Evolutionary conservation across 2,113 vertebrate species (phyloP).

Genomic region (Perccottus glenii): DNA sequence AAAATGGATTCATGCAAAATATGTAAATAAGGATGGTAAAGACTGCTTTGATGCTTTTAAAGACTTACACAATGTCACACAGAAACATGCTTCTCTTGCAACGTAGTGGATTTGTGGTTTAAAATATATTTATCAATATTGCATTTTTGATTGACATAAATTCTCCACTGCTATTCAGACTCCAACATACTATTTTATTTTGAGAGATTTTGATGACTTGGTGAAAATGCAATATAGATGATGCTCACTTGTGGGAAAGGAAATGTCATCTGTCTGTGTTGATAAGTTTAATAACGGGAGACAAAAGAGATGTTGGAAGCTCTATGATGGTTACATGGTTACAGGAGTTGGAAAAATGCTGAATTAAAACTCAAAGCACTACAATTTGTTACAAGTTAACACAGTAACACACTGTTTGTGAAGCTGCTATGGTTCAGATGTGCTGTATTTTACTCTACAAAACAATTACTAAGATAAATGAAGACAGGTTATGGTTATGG

Average conservation of each 20-base stretch:
- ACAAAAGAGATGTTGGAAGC: constrained; percentile 1
- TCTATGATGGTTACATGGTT: constrained; percentile 2
- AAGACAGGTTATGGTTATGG: too few relatives aligned
- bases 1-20: too few relatives aligned
- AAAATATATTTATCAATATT: background rate
- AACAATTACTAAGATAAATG: too few relatives aligned
- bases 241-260: background rate
- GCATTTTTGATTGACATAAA: constrained; percentile 8
- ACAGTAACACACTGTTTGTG: too few relatives aligned
- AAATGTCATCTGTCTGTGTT: constrained; percentile 12
- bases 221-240: background rate
- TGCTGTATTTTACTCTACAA: too few relatives aligned
- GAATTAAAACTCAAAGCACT: too few relatives aligned
- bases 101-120: background rate
- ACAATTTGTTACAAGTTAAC: too few relatives aligned
- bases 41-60: too few relatives aligned
- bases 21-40: too few relatives aligned
- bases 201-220: background rate
- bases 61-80: too few relatives aligned
- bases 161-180: background rate
- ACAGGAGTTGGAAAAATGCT: background rate
- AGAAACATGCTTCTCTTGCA: too few relatives aligned
- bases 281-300: constrained; percentile 4
- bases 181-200: background rate
- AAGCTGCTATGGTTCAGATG: too few relatives aligned